Evolutionary conservation across 2,797 vertebrate species (phyloP).

Genomic region (Echiichthys vipera): DNA sequence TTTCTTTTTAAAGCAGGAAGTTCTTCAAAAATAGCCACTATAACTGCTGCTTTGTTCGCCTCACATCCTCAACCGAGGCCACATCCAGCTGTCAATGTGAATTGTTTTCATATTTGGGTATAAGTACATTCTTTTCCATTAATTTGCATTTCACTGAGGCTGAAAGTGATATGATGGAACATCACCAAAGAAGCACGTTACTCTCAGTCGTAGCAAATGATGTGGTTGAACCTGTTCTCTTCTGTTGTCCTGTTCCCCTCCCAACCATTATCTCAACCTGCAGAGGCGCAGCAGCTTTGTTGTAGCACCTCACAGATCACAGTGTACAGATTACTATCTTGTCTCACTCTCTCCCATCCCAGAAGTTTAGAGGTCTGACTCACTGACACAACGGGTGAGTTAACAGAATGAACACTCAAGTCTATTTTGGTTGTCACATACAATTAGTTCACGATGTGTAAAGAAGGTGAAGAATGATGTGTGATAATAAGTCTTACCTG

Average conservation of each 20-base stretch:
- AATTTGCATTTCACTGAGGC: constrained; percentile 3
- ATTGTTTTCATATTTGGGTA: constrained; percentile 9
- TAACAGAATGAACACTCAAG: neutral
- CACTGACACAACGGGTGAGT: neutral
- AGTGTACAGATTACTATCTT: constrained; percentile 36
- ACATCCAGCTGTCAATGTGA: constrained; percentile 27
- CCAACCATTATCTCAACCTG: constrained; percentile 31
- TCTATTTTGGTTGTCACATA: constrained; percentile 5
- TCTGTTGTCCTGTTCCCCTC: constrained; percentile 33
- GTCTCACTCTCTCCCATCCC: constrained; percentile 5
- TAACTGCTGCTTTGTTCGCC: constrained; percentile 44
- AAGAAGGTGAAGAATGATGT: neutral
- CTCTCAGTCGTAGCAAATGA: constrained; percentile 12
- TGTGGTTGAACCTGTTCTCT: constrained; percentile 70
- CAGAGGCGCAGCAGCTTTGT: constrained; percentile 21
- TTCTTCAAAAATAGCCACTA: constrained; percentile 51
- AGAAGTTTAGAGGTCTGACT: constrained; percentile 5
- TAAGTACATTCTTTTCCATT: neutral
- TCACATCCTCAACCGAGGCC: constrained; percentile 52
- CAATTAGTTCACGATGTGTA: neutral
- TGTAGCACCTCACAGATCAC: constrained; percentile 26
- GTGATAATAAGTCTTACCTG: constrained; percentile 85
- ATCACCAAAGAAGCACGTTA: constrained; percentile 5
- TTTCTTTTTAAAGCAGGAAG: constrained; percentile 63
- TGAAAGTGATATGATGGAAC: constrained; percentile 22